These are phyloP conservation scores for Heterodera schachtii DNA, from an alignment of 1,140 invertebrate species.

Conservation along the genomic window DNA sequence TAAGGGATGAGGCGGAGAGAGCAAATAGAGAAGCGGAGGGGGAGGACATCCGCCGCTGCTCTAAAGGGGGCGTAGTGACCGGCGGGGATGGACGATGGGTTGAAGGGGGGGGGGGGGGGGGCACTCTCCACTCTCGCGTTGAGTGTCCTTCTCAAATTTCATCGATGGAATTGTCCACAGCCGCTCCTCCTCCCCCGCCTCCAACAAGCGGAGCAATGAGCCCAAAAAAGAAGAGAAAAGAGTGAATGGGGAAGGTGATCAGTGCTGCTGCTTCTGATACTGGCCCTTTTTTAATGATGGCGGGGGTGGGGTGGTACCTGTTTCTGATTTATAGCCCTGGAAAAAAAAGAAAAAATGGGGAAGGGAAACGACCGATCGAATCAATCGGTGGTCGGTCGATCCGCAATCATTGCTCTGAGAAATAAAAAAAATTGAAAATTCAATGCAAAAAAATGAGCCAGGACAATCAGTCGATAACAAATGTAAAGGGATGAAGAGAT, in stretches of 20 bases:
- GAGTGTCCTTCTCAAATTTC: neutral
- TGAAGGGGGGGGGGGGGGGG: too few relatives aligned
- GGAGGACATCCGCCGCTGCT: neutral
- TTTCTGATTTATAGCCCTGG: too few relatives aligned
- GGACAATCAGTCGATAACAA: too few relatives aligned
- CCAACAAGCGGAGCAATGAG: neutral
- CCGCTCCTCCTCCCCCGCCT: neutral
- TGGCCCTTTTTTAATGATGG: too few relatives aligned
- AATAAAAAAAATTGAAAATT: too few relatives aligned
- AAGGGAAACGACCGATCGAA: too few relatives aligned
- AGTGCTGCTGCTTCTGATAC: neutral
- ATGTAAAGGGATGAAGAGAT: too few relatives aligned
- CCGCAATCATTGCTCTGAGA: too few relatives aligned
- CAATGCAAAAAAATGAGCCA: too few relatives aligned
- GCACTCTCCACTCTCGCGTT: neutral
- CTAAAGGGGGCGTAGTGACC: neutral
- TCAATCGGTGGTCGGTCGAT: too few relatives aligned
- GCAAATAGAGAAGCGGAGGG: neutral
- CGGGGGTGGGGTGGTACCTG: too few relatives aligned
- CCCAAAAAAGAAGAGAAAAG: neutral
- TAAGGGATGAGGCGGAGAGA: neutral
- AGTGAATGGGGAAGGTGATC: neutral
- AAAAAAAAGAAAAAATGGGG: too few relatives aligned
- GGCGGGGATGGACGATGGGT: neutral
- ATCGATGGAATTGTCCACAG: neutral